Percentiles rank a stretch among this genome's conserved stretches.
Evolutionary conservation across 2,113 vertebrate species (phyloP).

Genomic region (Damaliscus lunatus): DNA sequence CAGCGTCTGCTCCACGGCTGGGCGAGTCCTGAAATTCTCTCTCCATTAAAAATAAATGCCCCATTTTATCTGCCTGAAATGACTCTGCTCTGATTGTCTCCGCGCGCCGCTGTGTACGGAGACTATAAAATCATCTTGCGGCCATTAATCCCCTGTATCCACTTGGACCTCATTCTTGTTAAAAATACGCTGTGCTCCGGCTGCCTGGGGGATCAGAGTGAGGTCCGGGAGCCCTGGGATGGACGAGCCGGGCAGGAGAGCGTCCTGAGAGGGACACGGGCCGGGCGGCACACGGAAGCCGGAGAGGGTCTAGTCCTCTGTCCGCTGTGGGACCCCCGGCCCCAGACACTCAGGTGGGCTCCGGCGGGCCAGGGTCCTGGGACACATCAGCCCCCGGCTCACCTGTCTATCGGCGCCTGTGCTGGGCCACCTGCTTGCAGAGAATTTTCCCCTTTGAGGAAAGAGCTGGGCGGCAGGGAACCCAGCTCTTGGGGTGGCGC

Average conservation of each 20-base stretch:
- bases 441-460: not conserved
- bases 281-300: not conserved
- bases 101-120: constrained; percentile 63
- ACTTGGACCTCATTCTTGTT: constrained; percentile 84
- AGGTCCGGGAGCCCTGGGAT: constrained; percentile 47
- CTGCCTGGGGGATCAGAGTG: constrained; percentile 74
- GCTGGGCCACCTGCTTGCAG: not conserved
- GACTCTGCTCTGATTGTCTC: constrained; percentile 79
- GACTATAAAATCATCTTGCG: constrained; percentile 85
- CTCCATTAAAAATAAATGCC: constrained; percentile 87
- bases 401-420: not conserved
- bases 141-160: constrained; percentile 85
- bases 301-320: accelerated
- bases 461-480: accelerated
- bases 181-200: constrained; percentile 80
- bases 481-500: accelerated
- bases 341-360: not conserved
- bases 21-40: constrained; percentile 80
- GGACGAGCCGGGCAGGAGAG: constrained; percentile 64
- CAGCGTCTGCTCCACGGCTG: constrained; percentile 73
- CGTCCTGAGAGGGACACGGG: constrained; percentile 53
- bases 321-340: accelerated
- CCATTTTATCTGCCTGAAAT: constrained; percentile 80
- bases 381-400: accelerated
- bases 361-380: accelerated